These are phyloP conservation scores for Leucopsar rothschildi DNA, from an alignment of 2,113 vertebrate genomes.

Conservation along the genomic window DNA sequence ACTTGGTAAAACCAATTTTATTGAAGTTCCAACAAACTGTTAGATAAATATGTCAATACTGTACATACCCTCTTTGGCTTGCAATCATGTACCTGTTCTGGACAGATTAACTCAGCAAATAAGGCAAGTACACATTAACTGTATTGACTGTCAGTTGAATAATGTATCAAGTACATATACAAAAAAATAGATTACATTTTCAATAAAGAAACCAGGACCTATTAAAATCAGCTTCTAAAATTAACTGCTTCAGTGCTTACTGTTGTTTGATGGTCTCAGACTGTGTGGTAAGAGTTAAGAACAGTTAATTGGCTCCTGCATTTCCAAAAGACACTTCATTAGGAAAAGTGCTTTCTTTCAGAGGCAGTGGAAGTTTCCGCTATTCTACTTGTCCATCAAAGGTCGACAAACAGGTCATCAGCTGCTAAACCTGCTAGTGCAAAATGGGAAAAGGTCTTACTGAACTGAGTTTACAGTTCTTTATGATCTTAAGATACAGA, in stretches of 20 bases:
- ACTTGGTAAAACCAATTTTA: background rate
- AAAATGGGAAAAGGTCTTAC: background rate
- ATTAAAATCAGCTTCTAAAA: conserved; percentile 28
- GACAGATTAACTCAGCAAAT: conserved; percentile 40
- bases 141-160: conserved; percentile 31
- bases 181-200: conserved; percentile 24
- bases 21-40: background rate
- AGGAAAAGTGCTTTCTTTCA: background rate
- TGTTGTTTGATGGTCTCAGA: background rate
- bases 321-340: background rate
- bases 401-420: background rate
- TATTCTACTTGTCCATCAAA: background rate
- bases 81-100: conserved; percentile 5
- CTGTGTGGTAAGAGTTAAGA: background rate
- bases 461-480: background rate
- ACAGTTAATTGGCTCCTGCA: background rate
- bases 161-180: conserved; percentile 30
- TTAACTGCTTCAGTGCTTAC: conserved; percentile 10
- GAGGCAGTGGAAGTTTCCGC: background rate
- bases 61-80: background rate
- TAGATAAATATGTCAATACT: conserved; percentile 5
- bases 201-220: conserved; percentile 19
- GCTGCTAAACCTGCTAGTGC: background rate
- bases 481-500: background rate
- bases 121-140: conserved; percentile 33